These are phyloP conservation scores for Clamator glandarius DNA, from an alignment of 2,797 vertebrate species.

Conservation along the genomic window DNA sequence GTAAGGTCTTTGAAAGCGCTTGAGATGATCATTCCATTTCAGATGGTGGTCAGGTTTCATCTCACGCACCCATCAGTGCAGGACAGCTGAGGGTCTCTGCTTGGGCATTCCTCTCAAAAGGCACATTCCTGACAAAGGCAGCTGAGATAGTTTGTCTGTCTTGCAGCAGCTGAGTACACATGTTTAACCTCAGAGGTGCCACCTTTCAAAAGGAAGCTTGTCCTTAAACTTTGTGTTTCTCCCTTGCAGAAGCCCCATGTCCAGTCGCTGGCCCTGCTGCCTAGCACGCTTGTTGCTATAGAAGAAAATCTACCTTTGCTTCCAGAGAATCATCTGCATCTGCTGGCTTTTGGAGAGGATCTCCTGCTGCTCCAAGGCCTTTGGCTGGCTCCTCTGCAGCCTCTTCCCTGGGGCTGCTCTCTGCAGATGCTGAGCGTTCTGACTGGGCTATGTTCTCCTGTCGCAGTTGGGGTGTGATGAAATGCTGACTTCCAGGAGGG, in stretches of 20 bases:
- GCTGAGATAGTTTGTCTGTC: too few relatives aligned
- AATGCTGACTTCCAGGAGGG: neutral
- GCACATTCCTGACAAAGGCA: too few relatives aligned
- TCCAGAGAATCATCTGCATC: too few relatives aligned
- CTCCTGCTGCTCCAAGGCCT: too few relatives aligned
- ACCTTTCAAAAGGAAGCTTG: neutral
- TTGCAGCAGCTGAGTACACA: too few relatives aligned
- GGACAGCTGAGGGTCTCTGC: neutral
- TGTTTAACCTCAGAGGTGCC: neutral
- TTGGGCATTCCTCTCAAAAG: fast-evolving
- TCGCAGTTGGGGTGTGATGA: neutral
- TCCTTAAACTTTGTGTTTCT: neutral
- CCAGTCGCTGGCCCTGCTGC: neutral
- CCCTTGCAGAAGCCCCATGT: neutral
- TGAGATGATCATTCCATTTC: neutral
- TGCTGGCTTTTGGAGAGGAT: too few relatives aligned
- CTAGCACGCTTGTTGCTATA: neutral
- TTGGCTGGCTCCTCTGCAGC: neutral
- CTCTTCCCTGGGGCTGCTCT: too few relatives aligned
- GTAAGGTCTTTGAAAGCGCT: neutral
- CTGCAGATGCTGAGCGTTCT: fast-evolving
- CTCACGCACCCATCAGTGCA: neutral
- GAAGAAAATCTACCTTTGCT: neutral
- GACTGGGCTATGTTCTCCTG: neutral
- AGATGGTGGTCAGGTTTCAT: neutral